phyloP scores from a whole-genome alignment of 2,113 vertebrate species.

The Xenopus borealis region DNA sequence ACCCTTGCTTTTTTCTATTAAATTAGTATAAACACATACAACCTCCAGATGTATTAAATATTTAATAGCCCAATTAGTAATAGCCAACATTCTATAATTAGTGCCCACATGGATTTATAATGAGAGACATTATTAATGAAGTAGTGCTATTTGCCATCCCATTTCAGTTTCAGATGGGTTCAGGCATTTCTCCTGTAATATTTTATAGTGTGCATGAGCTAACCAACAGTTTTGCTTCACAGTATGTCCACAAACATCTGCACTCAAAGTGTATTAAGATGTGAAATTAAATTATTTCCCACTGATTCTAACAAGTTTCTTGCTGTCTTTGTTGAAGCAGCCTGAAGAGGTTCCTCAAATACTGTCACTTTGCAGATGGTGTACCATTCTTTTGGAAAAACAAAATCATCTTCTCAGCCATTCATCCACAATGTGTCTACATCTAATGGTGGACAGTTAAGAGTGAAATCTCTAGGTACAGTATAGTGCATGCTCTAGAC shows the following conservation, averaged over 20 bases:
- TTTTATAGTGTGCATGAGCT: slow-evolving; percentile 31
- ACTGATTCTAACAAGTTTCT: slow-evolving; percentile 39
- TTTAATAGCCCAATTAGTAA: not conserved
- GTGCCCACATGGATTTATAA: not conserved
- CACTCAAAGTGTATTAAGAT: slow-evolving; percentile 35
- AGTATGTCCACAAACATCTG: slow-evolving; percentile 20
- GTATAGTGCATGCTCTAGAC: no score
- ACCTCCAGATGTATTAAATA: not conserved
- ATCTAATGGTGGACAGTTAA: no score
- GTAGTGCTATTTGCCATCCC: not conserved
- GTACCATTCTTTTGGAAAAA: not conserved
- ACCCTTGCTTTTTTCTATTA: no score
- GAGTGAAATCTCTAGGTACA: no score
- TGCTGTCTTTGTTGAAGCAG: slow-evolving; percentile 24
- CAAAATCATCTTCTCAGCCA: not conserved
- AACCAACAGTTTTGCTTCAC: slow-evolving; percentile 28
- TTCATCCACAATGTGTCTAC: not conserved
- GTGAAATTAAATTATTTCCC: slow-evolving; percentile 42
- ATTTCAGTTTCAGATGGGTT: not conserved
- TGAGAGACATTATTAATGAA: not conserved
- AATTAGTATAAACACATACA: no score
- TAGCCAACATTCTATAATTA: not conserved
- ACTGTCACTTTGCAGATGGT: slow-evolving; percentile 13
- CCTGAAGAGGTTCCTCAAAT: slow-evolving; percentile 12
- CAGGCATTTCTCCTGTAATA: slow-evolving; percentile 19